A percentile compares a stretch with the other conserved stretches of the same genome.
phyloP scores from a whole-genome alignment of 35 echinoderm and acorn worm genomes.

The Nesometra sesokonis region DNA sequence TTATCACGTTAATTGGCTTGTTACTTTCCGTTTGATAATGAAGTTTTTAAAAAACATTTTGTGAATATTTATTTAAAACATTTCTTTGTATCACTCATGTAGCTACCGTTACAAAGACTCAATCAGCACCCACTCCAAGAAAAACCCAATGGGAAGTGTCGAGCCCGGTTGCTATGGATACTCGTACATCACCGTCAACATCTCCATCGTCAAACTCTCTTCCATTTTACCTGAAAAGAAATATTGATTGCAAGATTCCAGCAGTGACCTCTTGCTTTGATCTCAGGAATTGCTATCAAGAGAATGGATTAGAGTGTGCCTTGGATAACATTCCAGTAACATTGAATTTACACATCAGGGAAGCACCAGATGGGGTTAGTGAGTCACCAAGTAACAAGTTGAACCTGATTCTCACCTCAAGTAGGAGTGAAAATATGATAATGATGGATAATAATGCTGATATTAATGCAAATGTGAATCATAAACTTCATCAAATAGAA shows the following conservation, averaged over 20 bases:
- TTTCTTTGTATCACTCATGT: too few relatives aligned
- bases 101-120: not conserved
- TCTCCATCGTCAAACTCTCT: not conserved
- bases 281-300: too few relatives aligned
- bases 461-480: not conserved
- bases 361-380: not conserved
- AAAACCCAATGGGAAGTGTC: not conserved
- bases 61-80: too few relatives aligned
- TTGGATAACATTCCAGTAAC: not conserved
- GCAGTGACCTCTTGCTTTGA: not conserved
- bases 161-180: not conserved
- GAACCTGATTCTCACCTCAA: not conserved
- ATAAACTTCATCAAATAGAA: not conserved
- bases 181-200: not conserved
- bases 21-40: too few relatives aligned
- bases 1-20: too few relatives aligned
- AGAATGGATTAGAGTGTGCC: too few relatives aligned
- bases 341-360: not conserved
- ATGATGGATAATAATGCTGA: not conserved
- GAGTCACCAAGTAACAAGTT: not conserved
- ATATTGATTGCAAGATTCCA: not conserved
- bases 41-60: too few relatives aligned
- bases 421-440: not conserved
- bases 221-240: not conserved
- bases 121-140: not conserved